These are phyloP conservation scores for Disparrhopalites patrizii DNA, from an alignment of 2,888 invertebrate species.

Conservation along the genomic window DNA sequence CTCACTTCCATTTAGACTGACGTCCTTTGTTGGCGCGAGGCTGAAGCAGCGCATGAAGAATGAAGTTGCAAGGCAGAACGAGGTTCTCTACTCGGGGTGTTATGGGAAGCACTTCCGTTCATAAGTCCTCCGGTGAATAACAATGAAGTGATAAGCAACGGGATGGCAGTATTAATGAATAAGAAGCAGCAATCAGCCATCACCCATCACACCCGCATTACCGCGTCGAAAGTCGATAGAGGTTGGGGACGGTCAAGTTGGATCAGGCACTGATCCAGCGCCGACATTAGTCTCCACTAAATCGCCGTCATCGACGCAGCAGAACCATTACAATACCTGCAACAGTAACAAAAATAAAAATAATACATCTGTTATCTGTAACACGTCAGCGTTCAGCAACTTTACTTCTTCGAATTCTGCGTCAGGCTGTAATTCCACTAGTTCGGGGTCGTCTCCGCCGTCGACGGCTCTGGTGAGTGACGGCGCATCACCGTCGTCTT, in stretches of 20 bases:
- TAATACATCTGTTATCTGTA: too few species aligned
- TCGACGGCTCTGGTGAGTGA: conserved; percentile 19
- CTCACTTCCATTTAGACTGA: conserved; percentile 49
- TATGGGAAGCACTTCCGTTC: conserved; percentile 48
- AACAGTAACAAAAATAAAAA: conserved; percentile 33
- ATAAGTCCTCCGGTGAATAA: conserved; percentile 46
- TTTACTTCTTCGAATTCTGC: conserved; percentile 4
- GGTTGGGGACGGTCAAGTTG: conserved; percentile 32
- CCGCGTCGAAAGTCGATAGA: conserved; percentile 45
- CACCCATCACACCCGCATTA: conserved; percentile 31
- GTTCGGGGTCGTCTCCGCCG: conserved; percentile 34
- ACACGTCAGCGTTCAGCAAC: too few species aligned
- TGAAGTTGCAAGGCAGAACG: conserved; percentile 47
- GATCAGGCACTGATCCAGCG: conserved; percentile 19
- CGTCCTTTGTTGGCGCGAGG: conserved; percentile 47
- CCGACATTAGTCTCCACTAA: conserved; percentile 27
- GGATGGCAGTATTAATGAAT: conserved; percentile 46
- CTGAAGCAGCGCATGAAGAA: conserved; percentile 48
- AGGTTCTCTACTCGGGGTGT: conserved; percentile 38
- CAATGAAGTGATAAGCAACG: conserved; percentile 47
- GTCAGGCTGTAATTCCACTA: conserved; percentile 6
- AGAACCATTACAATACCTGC: conserved; percentile 40
- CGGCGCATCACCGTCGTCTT: conserved; percentile 22
- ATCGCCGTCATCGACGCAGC: conserved; percentile 30
- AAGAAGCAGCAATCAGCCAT: conserved; percentile 35